Base-by-base conservation (phyloP, 1,140 invertebrate species). In the Thaumetopoea pityocampa region DNA sequence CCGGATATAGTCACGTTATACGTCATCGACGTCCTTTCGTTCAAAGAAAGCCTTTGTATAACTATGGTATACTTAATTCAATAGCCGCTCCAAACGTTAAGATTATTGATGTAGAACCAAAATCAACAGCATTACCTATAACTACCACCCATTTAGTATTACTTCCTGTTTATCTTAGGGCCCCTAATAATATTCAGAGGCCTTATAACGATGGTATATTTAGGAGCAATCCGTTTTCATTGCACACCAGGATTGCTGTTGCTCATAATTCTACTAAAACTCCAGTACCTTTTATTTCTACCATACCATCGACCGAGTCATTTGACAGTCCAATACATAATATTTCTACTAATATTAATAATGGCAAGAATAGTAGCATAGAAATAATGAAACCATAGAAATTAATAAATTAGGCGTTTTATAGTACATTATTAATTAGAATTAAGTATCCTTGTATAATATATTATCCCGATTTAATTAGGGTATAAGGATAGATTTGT, bases 41-140 rank as follows among this genome's bases (percentile, higher is more conserved):
- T 4, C 24, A 28, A 1, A 67, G 60, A 8, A 65, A 56, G 6
- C 51, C 53, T 0, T 9, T 53, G 5, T 77, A 50, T 26, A 28
- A 71, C 11, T 80, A 67, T 18, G 71, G 64, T 1, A 45, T 77
- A 5, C 51, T 81, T 8, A 45, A 50, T n/a, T 36, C 51, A 2
- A 20, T 49, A 4, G 30, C 57, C 5, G 57, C 50, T 4, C 77
- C 77, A 1, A 33, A 52, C 6, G 72, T 77, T 0, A 38, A 29
- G 3, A 33, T 58, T 0, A 66, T 74, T 12, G 50, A 72, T 32
- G 14, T 77, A 0, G 65, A 56, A 28, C 57, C 56, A 3, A 54
- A 29, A 2, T 6, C 22, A 0, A 16, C 22, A 1, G 35, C 24
- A 9, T 10, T 6, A 4, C 20, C 34, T n/a, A n/a, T n/a, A n/a